Conservation (phyloP, 2,888 invertebrate species). For the Tolmerus cingulatus region DNA sequence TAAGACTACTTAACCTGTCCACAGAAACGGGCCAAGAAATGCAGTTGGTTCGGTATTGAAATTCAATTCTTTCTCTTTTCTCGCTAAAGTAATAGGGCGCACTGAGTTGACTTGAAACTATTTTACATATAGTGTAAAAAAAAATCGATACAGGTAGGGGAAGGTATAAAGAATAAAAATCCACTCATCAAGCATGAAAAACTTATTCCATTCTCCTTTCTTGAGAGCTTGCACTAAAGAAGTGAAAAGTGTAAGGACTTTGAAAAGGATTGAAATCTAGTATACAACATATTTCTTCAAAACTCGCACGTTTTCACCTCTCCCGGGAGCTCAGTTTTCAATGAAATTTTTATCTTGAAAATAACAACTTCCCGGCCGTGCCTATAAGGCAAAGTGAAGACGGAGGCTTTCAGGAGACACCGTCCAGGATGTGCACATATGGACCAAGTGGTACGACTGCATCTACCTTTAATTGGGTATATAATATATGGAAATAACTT, state of each 20-base stretch:
- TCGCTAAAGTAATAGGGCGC: neutral
- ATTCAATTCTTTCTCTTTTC: neutral
- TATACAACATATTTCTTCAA: slow-evolving; percentile 17
- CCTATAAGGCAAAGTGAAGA: neutral
- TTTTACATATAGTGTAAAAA: neutral
- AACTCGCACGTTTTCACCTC: neutral
- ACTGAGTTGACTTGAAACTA: neutral
- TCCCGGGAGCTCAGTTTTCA: neutral
- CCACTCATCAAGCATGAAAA: slow-evolving; percentile 24
- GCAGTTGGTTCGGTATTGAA: neutral
- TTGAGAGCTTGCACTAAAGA: neutral
- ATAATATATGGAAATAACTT: neutral
- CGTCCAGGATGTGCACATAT: neutral
- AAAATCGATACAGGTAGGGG: neutral
- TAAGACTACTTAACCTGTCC: neutral
- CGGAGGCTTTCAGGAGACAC: neutral
- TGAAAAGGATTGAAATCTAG: slow-evolving; percentile 31
- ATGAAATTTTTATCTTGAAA: slow-evolving; percentile 10
- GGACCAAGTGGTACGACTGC: neutral
- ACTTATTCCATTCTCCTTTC: slow-evolving; percentile 25
- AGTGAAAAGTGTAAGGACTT: slow-evolving; percentile 18
- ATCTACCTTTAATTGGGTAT: slow-evolving; percentile 1
- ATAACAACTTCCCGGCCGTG: neutral
- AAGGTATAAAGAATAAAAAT: slow-evolving; percentile 15
- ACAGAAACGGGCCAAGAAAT: neutral